Conservation (phyloP, 2,113 vertebrate genomes). For the Gulo gulo region DNA sequence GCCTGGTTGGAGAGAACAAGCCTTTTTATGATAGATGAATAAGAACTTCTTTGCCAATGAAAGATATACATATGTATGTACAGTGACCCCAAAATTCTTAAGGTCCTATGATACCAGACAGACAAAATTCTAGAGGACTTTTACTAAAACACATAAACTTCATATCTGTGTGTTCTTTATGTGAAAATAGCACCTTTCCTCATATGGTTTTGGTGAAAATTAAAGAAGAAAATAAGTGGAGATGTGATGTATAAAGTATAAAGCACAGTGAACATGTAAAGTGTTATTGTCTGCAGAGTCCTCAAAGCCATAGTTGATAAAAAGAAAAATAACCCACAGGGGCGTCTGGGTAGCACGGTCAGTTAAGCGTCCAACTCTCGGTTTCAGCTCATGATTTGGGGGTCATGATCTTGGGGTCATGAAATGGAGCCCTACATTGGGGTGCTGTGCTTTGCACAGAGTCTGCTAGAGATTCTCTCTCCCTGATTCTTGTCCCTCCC, state of each 20-base stretch:
- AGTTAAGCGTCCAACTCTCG: neutral
- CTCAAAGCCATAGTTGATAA: neutral
- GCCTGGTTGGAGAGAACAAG: neutral
- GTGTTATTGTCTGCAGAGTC: neutral
- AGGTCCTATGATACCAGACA: neutral
- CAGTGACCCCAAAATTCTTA: neutral
- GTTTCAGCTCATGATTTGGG: neutral
- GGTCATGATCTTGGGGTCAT: neutral
- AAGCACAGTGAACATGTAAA: neutral
- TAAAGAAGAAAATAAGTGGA: neutral
- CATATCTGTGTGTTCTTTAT: neutral
- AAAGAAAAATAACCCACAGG: neutral
- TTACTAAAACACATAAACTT: neutral
- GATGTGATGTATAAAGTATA: neutral
- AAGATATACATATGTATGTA: neutral
- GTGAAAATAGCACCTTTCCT: neutral
- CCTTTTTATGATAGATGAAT: neutral
- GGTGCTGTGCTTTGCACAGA: neutral
- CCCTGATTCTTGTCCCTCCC: neutral
- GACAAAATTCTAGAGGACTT: neutral
- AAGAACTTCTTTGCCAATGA: neutral
- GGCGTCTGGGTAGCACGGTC: neutral
- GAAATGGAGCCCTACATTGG: neutral
- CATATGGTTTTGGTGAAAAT: neutral
- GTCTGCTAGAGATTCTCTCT: neutral